Evolutionary conservation across 2,888 invertebrate species (phyloP), one percentile per base, ranked within the genome.

Genomic region (Calliscelio sp.): DNA sequence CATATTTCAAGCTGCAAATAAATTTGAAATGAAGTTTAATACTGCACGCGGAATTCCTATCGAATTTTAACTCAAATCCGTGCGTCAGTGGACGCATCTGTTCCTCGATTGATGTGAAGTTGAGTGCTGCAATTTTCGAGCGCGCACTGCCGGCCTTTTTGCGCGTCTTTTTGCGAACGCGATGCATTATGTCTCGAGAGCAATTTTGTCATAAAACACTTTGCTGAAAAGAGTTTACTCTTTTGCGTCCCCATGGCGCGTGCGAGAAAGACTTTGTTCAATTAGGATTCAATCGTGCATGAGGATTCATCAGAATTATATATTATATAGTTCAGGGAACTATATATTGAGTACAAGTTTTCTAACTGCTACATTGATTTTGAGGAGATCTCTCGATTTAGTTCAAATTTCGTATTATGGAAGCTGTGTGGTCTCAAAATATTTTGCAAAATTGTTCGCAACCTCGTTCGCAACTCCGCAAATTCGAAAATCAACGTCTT

Each of bases 91-190:
- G 44, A 44, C 55, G 38, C 63, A 41, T 61, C 51, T 74, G 63
- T 44, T 51, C 28, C 25, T 22, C 38, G 38, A 61, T 74, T 51
- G 53, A 53, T 49, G 74, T 14, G 22, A 35, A 51, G 65, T 53
- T 55, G 63, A 75, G 75, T 75, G 75, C 65, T 66, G 65, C 66
- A 75, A 75, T 75, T 75, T n/a, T 75, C 20, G 55, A 61, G 51
- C 59, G 59, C 46, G 32, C 32, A 18, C 18, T 16, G 28, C 22
- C n/a, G 32, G 24, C 18, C 38, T 63, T 74, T 74, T 71, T 74
- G 22, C 44, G 8, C 38, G 51, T 28, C 74, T 65, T 65, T 77
- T 63, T 53, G 66, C 46, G 38, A 41, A 14, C 35, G 66, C 20
- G 46, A 57, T 66, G 55, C 66, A 63, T 66, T 75, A 49, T 63